Base-by-base conservation (phyloP, 2,797 vertebrate species). In the Passerculus sandwichensis region DNA sequence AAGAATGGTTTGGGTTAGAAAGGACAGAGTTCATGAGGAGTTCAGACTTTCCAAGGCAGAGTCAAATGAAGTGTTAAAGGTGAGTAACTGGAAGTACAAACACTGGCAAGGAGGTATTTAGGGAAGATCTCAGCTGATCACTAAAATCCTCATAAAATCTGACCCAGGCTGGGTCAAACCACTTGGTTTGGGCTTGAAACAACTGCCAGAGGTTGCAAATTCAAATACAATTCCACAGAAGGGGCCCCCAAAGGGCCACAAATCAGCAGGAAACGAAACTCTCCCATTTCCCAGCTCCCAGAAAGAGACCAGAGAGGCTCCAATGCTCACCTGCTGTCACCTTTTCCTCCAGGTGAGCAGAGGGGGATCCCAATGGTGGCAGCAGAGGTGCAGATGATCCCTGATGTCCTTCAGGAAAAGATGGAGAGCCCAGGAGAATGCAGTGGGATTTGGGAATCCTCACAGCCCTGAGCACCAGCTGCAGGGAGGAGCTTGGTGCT, bases 261-360 rank as follows among this genome's bases (percentile, higher is more conserved):
- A 62, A 48, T 10, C 22, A 45, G 26, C 29, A 66, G 51, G 57
- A 72, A 30, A 56, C 19, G 3, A 42, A 88, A n/a, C 17, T 40
- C 9, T 20, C 23, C 66, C 40, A n/a, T 26, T 9, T 36, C 57
- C 22, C 1, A 67, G 47, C 32, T 62, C 27, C 47, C 66, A 4
- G 20, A 73, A 47, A 59, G 29, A 22, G 38, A 89, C 1, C 59
- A 26, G 16, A 47, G 26, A 61, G 21, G 13, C 7, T 44, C 22
- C 10, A 53, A 6, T 0, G 1, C 32, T 65, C 56, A 44, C 36
- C 51, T 32, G 21, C 6, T 12, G 11, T 8, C 19, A 11, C 12
- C 7, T 67, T 53, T 30, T 19, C n/a, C 60, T 54, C 54, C 59
- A 29, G 29, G 48, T 0, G 4, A 18, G 48, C 57, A 21, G 23